Percentiles rank a stretch among this genome's conserved stretches.
phyloP scores from a whole-genome alignment of 2,888 invertebrate genomes.

The Azorinus chamasolen region DNA sequence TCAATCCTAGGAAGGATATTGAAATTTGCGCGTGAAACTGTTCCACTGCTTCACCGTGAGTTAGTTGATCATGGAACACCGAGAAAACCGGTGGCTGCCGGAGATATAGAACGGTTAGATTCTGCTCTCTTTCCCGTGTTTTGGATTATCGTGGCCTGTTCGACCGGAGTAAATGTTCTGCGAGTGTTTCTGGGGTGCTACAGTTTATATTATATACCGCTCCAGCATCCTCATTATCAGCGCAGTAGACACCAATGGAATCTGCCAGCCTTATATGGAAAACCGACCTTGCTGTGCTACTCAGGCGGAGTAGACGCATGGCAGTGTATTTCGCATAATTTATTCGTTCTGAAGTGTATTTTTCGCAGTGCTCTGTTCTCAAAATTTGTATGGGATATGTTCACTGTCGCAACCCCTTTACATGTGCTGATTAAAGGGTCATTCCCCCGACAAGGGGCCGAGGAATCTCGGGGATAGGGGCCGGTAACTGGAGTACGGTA shows the following conservation, averaged over 20 bases:
- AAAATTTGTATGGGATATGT: constrained; percentile 50
- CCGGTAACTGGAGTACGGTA: constrained; percentile 2
- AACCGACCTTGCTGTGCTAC: constrained; percentile 50
- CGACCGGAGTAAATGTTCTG: too few relatives aligned
- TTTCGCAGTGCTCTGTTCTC: constrained; percentile 69
- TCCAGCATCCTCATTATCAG: too few relatives aligned
- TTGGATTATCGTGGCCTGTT: too few relatives aligned
- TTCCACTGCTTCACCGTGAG: too few relatives aligned
- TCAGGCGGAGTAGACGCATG: constrained; percentile 61
- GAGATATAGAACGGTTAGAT: too few relatives aligned
- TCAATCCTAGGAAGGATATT: too few relatives aligned
- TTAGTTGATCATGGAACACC: too few relatives aligned
- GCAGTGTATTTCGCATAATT: constrained; percentile 80
- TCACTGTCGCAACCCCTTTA: constrained; percentile 28
- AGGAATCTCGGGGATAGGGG: constrained; percentile 22
- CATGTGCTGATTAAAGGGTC: constrained; percentile 36
- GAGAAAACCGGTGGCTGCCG: too few relatives aligned
- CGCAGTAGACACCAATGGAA: constrained; percentile 2
- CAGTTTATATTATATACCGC: too few relatives aligned
- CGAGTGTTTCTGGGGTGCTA: too few relatives aligned
- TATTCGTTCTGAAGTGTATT: constrained; percentile 75
- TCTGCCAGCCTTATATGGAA: constrained; percentile 74
- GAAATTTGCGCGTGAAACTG: too few relatives aligned
- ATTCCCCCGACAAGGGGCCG: constrained; percentile 32
- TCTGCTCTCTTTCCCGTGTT: too few relatives aligned